Evolutionary conservation across 1,140 invertebrate species (phyloP).

Genomic region (Euura lappo): DNA sequence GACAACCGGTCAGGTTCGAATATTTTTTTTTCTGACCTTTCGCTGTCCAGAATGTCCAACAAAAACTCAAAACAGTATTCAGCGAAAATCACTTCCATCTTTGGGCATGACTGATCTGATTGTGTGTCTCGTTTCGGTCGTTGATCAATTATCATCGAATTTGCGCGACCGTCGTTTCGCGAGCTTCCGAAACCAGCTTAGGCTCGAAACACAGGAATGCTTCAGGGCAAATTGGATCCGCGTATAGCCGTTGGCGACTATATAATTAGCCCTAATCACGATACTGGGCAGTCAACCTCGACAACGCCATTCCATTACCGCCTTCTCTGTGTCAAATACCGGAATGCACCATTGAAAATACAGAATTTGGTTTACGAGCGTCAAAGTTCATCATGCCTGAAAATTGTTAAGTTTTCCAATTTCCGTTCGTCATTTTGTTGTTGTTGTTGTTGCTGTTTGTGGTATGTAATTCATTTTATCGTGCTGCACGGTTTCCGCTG

Average conservation of each 20-base stretch:
- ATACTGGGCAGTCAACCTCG: not conserved
- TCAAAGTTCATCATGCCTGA: too few species aligned
- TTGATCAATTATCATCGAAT: not conserved
- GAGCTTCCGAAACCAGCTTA: not conserved
- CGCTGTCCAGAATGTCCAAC: too few species aligned
- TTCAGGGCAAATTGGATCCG: not conserved
- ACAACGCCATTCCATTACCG: not conserved
- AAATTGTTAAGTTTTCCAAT: too few species aligned
- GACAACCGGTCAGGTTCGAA: too few species aligned
- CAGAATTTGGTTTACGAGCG: too few species aligned
- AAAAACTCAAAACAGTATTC: too few species aligned
- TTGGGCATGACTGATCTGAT: not conserved
- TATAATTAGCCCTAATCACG: conserved; percentile 4
- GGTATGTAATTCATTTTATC: not conserved
- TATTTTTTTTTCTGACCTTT: too few species aligned
- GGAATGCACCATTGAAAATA: too few species aligned
- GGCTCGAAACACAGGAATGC: not conserved
- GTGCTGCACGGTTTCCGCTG: not conserved
- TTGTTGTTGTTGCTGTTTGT: not conserved
- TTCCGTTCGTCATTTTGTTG: not conserved
- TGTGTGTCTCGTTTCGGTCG: not conserved
- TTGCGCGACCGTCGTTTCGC: not conserved
- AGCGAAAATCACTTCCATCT: not conserved
- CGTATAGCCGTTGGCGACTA: not conserved
- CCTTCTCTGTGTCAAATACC: too few species aligned